These are phyloP conservation scores for Dicyrtomina minuta DNA, from an alignment of 2,888 invertebrate genomes.

Conservation along the genomic window DNA sequence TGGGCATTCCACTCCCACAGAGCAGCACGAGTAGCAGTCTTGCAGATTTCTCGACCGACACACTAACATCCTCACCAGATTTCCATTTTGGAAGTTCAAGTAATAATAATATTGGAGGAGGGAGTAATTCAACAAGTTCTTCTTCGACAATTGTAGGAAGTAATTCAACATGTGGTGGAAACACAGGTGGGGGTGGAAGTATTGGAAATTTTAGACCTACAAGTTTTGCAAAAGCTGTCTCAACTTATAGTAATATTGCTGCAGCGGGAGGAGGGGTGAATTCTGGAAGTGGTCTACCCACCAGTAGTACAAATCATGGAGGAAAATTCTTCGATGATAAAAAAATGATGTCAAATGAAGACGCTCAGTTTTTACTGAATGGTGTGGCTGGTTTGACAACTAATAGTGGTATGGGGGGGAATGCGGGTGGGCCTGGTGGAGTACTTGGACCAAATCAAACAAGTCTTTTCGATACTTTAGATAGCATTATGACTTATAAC, in stretches of 20 bases:
- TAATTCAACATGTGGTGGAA: neutral
- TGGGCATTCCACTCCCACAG: constrained; percentile 32
- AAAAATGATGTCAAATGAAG: constrained; percentile 11
- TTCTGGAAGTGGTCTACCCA: constrained; percentile 1
- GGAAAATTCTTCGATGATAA: constrained; percentile 30
- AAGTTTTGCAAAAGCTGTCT: constrained; percentile 52
- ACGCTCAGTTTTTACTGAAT: constrained; percentile 15
- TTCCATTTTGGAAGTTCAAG: constrained; percentile 34
- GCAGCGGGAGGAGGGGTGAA: neutral
- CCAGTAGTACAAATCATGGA: constrained; percentile 29
- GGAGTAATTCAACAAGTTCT: constrained; percentile 27
- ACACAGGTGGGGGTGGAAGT: constrained; percentile 34
- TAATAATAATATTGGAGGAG: constrained; percentile 40
- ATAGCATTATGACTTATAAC: constrained; percentile 18
- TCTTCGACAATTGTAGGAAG: constrained; percentile 22
- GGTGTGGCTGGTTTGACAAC: constrained; percentile 17
- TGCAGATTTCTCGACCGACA: constrained; percentile 32
- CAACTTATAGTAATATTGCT: constrained; percentile 44
- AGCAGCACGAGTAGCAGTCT: constrained; percentile 32
- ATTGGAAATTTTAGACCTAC: constrained; percentile 32
- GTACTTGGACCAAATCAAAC: constrained; percentile 25
- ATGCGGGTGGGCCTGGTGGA: constrained; percentile 7
- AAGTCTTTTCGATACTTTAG: constrained; percentile 22
- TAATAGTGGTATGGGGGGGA: constrained; percentile 18
- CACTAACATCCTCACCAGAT: constrained; percentile 30